Evolutionary conservation across 2,113 vertebrate species (phyloP), one percentile per base, ranked within the genome.

Genomic region (Felis chaus): DNA sequence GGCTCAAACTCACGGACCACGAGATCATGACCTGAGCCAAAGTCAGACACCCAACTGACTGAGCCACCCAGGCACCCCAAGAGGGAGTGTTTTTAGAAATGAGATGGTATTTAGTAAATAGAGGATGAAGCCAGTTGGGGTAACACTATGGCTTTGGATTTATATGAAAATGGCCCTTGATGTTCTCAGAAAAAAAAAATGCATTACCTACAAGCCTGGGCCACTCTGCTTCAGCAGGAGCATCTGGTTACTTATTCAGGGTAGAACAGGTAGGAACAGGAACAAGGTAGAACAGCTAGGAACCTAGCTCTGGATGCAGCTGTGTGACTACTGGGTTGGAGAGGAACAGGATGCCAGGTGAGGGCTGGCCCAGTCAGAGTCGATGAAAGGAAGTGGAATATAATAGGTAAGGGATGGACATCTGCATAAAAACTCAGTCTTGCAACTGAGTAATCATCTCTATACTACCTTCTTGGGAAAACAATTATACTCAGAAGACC

Each of bases 151-250:
- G 36, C 50, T 94, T 55, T 90, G 55, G 25, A 91, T 91, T 93
- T 87, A 48, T 89, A 33, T 80, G 13, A 86, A 18, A 79, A 82
- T 90, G 45, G 3, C 4, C 89, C 18, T 73, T 82, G 18, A 45
- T 74, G n/a, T 95, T 86, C 41, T 76, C 57, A 63, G 29, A 90
- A 61, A 93, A 95, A 10, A 93, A 95, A 10, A 68, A 41, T 39
- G 27, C 31, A 80, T 29, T 76, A 36, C 19, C 3, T 23, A 71
- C 4, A 83, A 83, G 7, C 14, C 45, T 65, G n/a, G 55, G 7
- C 5, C 71, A 36, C 3, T 14, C 27, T 86, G n/a, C 18, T 41
- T 89, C 27, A 57, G 8, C 50, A 85, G 33, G 13, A 33, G 31
- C 57, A n/a, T 8, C 57, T 73, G 50, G 8, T 66, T 74, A 79